phyloP scores from a whole-genome alignment of 2,888 invertebrate genomes.

The Melanchra persicariae region DNA sequence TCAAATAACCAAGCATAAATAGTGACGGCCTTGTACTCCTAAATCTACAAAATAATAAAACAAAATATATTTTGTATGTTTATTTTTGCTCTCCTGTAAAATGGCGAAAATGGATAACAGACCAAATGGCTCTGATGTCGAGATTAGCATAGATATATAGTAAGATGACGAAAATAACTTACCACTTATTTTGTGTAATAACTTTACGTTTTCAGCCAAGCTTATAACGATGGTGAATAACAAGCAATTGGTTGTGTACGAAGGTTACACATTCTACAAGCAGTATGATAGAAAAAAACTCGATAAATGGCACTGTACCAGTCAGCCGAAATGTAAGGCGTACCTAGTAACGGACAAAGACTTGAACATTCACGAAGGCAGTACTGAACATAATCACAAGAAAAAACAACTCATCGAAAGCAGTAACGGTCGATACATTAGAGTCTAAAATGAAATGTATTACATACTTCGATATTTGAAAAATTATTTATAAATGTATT shows the following conservation, averaged over 20 bases:
- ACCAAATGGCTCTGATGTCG: too few species aligned
- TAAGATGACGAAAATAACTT: neutral
- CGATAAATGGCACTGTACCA: constrained; percentile 59
- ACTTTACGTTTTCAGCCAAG: constrained; percentile 45
- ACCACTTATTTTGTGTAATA: neutral
- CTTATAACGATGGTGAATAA: constrained; percentile 56
- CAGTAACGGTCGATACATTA: constrained; percentile 37
- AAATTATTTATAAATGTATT: neutral
- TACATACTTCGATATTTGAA: neutral
- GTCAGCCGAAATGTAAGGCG: constrained; percentile 55
- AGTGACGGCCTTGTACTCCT: too few species aligned
- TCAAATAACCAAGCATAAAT: too few species aligned
- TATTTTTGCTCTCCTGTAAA: too few species aligned
- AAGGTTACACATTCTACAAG: constrained; percentile 61
- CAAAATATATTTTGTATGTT: too few species aligned
- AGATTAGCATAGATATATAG: too few species aligned
- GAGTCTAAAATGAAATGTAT: constrained; percentile 40
- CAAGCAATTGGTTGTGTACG: constrained; percentile 42
- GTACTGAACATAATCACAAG: constrained; percentile 43
- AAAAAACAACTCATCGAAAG: constrained; percentile 30
- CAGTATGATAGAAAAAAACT: constrained; percentile 38
- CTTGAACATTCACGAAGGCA: constrained; percentile 29
- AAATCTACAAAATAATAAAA: too few species aligned
- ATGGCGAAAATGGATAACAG: too few species aligned
- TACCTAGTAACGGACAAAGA: constrained; percentile 29